A percentile compares a stretch with the other conserved stretches of the same genome.
Evolutionary conservation across 2,888 invertebrate genomes (phyloP).

Genomic region (Prosapia bicincta): DNA sequence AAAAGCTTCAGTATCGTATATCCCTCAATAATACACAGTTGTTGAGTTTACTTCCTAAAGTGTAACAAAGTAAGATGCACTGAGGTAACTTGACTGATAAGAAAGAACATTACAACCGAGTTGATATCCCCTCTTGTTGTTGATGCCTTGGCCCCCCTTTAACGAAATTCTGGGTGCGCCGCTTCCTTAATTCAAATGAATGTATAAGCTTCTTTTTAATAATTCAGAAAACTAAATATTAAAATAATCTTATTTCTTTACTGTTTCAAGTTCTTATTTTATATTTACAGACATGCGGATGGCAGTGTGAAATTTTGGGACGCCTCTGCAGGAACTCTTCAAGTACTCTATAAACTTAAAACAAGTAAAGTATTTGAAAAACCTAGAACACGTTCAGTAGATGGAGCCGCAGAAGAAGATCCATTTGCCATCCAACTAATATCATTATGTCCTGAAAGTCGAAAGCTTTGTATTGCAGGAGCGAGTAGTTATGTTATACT

Average conservation of each 20-base stretch:
- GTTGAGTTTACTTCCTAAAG: no score
- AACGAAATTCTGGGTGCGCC: no score
- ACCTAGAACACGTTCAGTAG: constrained; percentile 60
- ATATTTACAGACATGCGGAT: constrained; percentile 82
- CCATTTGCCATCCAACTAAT: constrained; percentile 88
- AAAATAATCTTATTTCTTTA: no score
- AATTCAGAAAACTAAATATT: not conserved
- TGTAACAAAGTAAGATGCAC: no score
- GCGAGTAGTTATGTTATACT: constrained; percentile 91
- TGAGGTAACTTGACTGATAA: no score
- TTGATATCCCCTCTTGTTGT: no score
- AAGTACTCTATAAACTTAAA: constrained; percentile 96
- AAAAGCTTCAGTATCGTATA: no score
- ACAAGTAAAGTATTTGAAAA: constrained; percentile 89
- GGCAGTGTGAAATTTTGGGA: constrained; percentile 99
- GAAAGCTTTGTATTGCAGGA: constrained; percentile 84
- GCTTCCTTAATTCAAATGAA: no score
- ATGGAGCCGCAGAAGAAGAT: constrained; percentile 66
- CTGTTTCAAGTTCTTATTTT: no score
- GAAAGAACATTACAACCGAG: no score
- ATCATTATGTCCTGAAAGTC: constrained; percentile 90
- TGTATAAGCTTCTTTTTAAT: not conserved
- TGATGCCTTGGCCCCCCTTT: no score
- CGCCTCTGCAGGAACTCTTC: constrained; percentile 91
- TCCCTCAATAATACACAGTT: no score